Evolutionary conservation across 2,797 vertebrate genomes (phyloP).

Genomic region (Lutjanus argentimaculatus): DNA sequence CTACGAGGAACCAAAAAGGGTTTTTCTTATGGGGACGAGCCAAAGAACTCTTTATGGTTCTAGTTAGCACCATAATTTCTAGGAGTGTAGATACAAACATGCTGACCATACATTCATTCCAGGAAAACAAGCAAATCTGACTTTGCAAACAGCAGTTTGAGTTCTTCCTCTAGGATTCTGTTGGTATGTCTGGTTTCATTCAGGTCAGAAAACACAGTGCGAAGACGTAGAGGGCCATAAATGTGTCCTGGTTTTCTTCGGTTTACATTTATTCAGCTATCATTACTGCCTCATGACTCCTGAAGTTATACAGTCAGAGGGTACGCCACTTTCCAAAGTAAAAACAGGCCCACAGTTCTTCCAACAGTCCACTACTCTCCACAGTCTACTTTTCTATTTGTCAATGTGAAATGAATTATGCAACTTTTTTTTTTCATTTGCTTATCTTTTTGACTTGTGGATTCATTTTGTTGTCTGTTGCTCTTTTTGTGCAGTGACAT

Average conservation of each 20-base stretch:
- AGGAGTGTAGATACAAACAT: neutral
- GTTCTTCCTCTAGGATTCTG: constrained; percentile 31
- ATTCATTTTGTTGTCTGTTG: constrained; percentile 82
- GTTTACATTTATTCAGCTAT: constrained; percentile 58
- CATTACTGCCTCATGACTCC: constrained; percentile 42
- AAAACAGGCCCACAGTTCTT: constrained; percentile 40
- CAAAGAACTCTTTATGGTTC: no score
- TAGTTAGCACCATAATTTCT: no score
- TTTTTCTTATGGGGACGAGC: no score
- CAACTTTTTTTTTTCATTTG: constrained; percentile 71
- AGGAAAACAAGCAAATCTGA: constrained; percentile 1
- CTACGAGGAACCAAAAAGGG: no score
- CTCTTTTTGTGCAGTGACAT: constrained; percentile 86
- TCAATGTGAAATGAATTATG: constrained; percentile 84
- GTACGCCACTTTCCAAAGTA: constrained; percentile 30
- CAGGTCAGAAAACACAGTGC: constrained; percentile 32
- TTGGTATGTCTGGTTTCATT: constrained; percentile 71
- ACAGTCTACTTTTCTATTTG: constrained; percentile 72
- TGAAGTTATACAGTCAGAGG: constrained; percentile 14
- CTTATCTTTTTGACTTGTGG: constrained; percentile 78
- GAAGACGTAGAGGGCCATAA: constrained; percentile 44
- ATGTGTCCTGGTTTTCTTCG: constrained; percentile 55
- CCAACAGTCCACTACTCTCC: constrained; percentile 74
- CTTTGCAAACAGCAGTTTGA: constrained; percentile 23
- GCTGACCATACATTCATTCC: constrained; percentile 8